A percentile compares a stretch with the other conserved stretches of the same genome.
These are phyloP conservation scores for Pyrochroa serraticornis DNA, from an alignment of 2,888 invertebrate genomes.

Conservation along the genomic window DNA sequence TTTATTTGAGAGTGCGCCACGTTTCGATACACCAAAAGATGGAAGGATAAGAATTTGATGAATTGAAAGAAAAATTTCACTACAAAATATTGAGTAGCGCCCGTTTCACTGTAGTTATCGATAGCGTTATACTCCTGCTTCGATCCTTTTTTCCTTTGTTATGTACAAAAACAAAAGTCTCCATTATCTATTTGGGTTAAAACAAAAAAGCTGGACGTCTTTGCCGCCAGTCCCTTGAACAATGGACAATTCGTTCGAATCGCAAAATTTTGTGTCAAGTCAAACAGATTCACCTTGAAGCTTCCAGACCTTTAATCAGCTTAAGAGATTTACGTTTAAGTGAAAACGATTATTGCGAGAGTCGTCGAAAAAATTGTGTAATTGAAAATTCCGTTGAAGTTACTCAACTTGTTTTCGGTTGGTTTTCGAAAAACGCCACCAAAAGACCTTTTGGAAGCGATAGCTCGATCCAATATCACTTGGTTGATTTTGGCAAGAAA, in stretches of 20 bases:
- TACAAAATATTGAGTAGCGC: too few species aligned
- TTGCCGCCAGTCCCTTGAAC: constrained; percentile 58
- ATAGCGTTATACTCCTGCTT: constrained; percentile 2
- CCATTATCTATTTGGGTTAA: not conserved
- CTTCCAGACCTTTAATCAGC: constrained; percentile 59
- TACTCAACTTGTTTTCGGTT: constrained; percentile 61
- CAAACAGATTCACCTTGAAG: constrained; percentile 61
- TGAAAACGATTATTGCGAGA: constrained; percentile 61
- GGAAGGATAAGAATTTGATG: too few species aligned
- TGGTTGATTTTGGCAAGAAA: constrained; percentile 61
- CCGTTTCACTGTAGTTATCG: too few species aligned
- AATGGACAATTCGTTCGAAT: constrained; percentile 62
- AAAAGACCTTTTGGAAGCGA: constrained; percentile 57
- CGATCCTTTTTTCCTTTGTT: constrained; percentile 23
- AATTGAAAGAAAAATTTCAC: too few species aligned
- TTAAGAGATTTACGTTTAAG: constrained; percentile 60
- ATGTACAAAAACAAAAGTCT: constrained; percentile 14
- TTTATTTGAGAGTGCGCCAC: too few species aligned
- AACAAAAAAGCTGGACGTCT: constrained; percentile 56
- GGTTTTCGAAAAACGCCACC: constrained; percentile 63
- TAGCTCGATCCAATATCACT: constrained; percentile 61
- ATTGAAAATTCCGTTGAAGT: constrained; percentile 56
- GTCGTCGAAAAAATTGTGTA: constrained; percentile 54
- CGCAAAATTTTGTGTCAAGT: constrained; percentile 62
- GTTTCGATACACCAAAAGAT: too few species aligned